Percentiles rank a stretch among this genome's conserved stretches.
phyloP scores from a whole-genome alignment of 2,888 invertebrate species.

The Leptarthrus brevirostris region DNA sequence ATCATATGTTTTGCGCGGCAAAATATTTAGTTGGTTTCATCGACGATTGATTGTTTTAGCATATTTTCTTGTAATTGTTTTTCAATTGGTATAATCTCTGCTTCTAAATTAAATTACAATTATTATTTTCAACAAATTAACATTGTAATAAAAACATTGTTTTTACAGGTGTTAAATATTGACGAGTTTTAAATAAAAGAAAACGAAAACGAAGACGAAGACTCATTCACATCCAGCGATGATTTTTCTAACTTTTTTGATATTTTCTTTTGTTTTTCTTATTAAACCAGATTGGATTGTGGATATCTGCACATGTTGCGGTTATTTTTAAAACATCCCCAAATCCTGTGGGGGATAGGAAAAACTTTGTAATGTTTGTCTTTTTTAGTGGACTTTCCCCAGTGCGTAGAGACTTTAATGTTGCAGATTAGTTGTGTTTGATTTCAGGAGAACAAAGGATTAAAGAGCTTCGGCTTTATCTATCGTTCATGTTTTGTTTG shows the following conservation, averaged over 20 bases:
- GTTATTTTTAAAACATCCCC: not conserved
- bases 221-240: not conserved
- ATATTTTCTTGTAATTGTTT: conserved; percentile 8
- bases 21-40: conserved; percentile 27
- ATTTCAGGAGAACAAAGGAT: conserved; percentile 47
- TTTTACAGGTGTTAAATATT: conserved; percentile 43
- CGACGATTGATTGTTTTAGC: conserved; percentile 31
- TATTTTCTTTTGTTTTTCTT: not conserved
- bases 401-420: not conserved
- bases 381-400: not conserved
- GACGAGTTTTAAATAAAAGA: conserved; percentile 23
- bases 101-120: conserved; percentile 35
- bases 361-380: not conserved
- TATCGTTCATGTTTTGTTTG: conserved; percentile 22
- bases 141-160: conserved; percentile 45
- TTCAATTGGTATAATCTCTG: conserved; percentile 20
- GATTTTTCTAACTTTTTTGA: not conserved
- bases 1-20: conserved; percentile 40
- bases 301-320: not conserved
- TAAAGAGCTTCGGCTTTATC: conserved; percentile 32
- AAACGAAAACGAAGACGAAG: conserved; percentile 7
- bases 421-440: conserved; percentile 9
- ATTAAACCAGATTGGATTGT: not conserved
- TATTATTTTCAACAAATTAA: conserved; percentile 40
- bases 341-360: not conserved